These are phyloP conservation scores for Adineta ricciae DNA, from an alignment of 2,888 invertebrate genomes.

Conservation along the genomic window DNA sequence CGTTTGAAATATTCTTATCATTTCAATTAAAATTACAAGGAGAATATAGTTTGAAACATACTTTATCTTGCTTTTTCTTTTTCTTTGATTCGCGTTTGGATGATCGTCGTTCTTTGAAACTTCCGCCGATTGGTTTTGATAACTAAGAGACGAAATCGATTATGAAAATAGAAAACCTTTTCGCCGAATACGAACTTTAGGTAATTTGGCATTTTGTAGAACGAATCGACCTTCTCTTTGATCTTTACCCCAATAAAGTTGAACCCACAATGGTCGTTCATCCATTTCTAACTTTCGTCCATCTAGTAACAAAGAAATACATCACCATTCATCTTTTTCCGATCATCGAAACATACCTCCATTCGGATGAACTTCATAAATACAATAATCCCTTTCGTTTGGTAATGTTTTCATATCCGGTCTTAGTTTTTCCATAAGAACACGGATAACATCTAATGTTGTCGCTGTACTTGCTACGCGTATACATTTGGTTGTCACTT, in stretches of 20 bases:
- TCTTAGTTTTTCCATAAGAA: conserved; percentile 93
- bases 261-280: conserved; percentile 87
- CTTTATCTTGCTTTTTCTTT: background rate
- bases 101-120: conserved; percentile 18
- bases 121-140: conserved; percentile 1
- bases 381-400: conserved; percentile 48
- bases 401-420: conserved; percentile 90
- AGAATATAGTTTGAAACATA: background rate
- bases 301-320: conserved; percentile 53
- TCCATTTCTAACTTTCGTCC: conserved; percentile 78
- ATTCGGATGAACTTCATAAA: conserved; percentile 65
- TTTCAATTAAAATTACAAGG: background rate
- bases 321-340: background rate
- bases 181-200: background rate
- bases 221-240: conserved; percentile 93
- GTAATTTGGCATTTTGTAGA: conserved; percentile 57
- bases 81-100: conserved; percentile 18
- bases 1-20: background rate
- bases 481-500: conserved; percentile 96
- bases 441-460: conserved; percentile 87
- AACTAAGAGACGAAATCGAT: background rate
- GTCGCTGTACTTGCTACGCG: conserved; percentile 92
- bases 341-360: conserved; percentile 53
- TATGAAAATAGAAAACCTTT: no score
- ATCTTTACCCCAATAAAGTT: conserved; percentile 97